Evolutionary conservation across 2,888 invertebrate species (phyloP).

Genomic region (Dione vanillae): DNA sequence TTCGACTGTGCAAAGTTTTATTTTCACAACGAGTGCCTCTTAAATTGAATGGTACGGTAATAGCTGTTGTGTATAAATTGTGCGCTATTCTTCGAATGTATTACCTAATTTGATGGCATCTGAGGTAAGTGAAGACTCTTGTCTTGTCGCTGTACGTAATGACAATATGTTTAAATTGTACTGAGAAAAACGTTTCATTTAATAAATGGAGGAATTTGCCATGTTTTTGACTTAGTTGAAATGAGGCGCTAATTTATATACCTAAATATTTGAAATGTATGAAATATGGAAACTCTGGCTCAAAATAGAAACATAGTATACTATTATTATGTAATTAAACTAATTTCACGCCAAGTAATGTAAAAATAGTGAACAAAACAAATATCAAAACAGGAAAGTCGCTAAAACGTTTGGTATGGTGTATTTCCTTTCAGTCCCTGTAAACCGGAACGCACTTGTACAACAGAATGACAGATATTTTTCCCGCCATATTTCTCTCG

Average conservation of each 20-base stretch:
- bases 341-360: background rate
- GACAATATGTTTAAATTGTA: too few species aligned
- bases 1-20: conserved; percentile 8
- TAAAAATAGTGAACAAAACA: background rate
- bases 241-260: too few species aligned
- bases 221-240: too few species aligned
- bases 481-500: conserved; percentile 56
- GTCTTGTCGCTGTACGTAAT: too few species aligned
- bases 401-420: conserved; percentile 13
- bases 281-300: background rate
- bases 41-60: conserved; percentile 5
- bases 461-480: conserved; percentile 44
- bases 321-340: background rate
- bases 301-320: background rate
- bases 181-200: too few species aligned
- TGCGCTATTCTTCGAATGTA: background rate
- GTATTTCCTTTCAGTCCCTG: conserved; percentile 16
- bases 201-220: too few species aligned
- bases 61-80: conserved; percentile 14
- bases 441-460: conserved; percentile 28
- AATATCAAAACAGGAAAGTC: background rate
- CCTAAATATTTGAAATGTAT: background rate
- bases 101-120: background rate
- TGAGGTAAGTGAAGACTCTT: background rate
- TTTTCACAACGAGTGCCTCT: conserved; percentile 1